These are phyloP conservation scores for Penelope pileata DNA, from an alignment of 2,113 vertebrate genomes.

Conservation along the genomic window DNA sequence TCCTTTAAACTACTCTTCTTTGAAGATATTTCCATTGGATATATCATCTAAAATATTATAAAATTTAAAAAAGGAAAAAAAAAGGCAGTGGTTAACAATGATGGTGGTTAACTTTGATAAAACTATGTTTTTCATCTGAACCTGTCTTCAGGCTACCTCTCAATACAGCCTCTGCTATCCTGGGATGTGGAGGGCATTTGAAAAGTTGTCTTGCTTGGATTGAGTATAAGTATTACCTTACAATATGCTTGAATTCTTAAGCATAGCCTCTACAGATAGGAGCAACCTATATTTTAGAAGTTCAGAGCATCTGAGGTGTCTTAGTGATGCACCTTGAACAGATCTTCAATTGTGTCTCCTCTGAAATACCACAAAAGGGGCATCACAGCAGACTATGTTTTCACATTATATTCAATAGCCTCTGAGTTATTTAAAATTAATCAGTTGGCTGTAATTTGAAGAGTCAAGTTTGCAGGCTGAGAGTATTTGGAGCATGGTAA, in stretches of 20 bases:
- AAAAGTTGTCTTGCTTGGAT: neutral
- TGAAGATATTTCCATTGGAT: neutral
- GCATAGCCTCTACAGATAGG: neutral
- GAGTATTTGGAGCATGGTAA: neutral
- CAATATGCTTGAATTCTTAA: neutral
- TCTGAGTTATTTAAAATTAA: neutral
- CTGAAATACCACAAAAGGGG: neutral
- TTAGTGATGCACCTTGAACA: accelerated
- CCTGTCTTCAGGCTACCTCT: neutral
- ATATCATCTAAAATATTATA: neutral
- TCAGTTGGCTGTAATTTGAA: neutral
- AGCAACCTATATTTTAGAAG: neutral
- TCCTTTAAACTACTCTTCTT: neutral
- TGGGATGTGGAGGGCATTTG: neutral
- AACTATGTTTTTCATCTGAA: neutral
- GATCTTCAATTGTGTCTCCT: neutral
- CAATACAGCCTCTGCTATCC: neutral
- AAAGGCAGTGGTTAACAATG: neutral
- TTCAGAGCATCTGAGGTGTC: neutral
- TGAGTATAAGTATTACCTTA: neutral
- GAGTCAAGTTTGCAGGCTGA: neutral
- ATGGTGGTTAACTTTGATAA: neutral
- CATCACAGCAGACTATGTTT: neutral
- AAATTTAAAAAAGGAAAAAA: neutral
- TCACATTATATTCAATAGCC: neutral